Base-by-base conservation (phyloP, 2,113 vertebrate genomes). In the Limanda limanda region DNA sequence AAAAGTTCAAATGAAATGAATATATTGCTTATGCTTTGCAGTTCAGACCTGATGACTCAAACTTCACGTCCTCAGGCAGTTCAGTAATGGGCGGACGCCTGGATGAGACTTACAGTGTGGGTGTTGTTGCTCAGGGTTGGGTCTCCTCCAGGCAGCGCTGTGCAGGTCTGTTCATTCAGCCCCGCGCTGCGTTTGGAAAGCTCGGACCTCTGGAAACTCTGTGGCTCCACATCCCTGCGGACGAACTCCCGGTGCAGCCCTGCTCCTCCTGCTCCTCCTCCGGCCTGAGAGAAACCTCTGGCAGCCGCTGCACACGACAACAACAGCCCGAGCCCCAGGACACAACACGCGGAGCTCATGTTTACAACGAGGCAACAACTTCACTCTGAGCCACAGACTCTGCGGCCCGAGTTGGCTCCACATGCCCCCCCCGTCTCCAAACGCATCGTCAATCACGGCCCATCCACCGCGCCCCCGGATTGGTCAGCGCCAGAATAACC, bases 101-200 rank as follows among this genome's bases (percentile, higher is more conserved):
- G 21, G 3, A 2, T 0, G 0, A 40, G 48, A 84, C 96, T 95
- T 89, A 96, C 96, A 88, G 91, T 89, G 85, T 96, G 94, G 25
- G 95, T 96, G 93, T 93, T 95, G 89, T 95, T 96, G 1, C 42
- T 66, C 68, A 97, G 93, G 51, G 66, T 66, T 20, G 92, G 61
- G 24, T 92, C 90, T 14, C 89, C 86, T 62, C 87, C 95, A 20
- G 62, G 64, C 37, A 90, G 63, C 27, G 61, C 82, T 57, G 86
- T 81, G 72, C 95, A 96, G 13, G 76, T 89, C 70, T 89, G 84
- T 73, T 82, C 92, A 74, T 92, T 92, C 66, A 63, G 66, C 59
- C 60, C 90, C 4, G 78, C 42, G 79, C 82, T 91, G 74, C 83
- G 86, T 51, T 48, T 82, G 57, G 15, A 76, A 9, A 74, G 6